Percentiles rank a stretch among this genome's conserved stretches.
These are phyloP conservation scores for Trichomycterus rosablanca DNA, from an alignment of 2,113 vertebrate genomes.

Conservation along the genomic window DNA sequence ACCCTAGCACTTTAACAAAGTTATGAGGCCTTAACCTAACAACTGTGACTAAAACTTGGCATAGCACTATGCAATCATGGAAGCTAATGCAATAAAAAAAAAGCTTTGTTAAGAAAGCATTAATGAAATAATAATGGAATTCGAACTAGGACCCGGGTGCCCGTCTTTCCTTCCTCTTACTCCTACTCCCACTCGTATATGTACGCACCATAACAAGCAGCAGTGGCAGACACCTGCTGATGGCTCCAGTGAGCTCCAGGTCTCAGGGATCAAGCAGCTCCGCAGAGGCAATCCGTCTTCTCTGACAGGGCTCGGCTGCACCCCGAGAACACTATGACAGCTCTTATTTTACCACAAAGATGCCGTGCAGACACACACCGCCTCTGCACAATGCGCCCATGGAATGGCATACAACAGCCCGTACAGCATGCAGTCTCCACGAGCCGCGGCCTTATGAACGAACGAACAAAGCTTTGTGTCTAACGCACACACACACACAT, in stretches of 20 bases:
- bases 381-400: slow-evolving; percentile 35
- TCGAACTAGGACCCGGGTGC: neutral
- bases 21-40: slow-evolving; percentile 54
- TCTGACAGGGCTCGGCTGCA: slow-evolving; percentile 48
- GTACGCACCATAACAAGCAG: slow-evolving; percentile 42
- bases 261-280: slow-evolving; percentile 57
- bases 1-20: slow-evolving; percentile 55
- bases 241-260: slow-evolving; percentile 46
- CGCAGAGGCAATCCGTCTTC: slow-evolving; percentile 55
- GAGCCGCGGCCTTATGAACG: slow-evolving; percentile 66
- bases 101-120: neutral
- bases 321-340: slow-evolving; percentile 40
- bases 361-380: slow-evolving; percentile 32
- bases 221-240: slow-evolving; percentile 53
- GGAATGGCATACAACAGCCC: slow-evolving; percentile 31
- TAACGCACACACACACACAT: slow-evolving; percentile 58
- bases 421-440: slow-evolving; percentile 25
- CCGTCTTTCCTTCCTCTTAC: slow-evolving; percentile 1
- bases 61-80: slow-evolving; percentile 15
- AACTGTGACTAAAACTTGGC: slow-evolving; percentile 36
- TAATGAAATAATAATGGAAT: neutral
- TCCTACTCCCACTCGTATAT: slow-evolving; percentile 22
- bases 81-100: neutral
- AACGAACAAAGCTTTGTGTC: slow-evolving; percentile 70
- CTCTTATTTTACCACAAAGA: slow-evolving; percentile 50